phyloP scores from a whole-genome alignment of 2,113 vertebrate species.

The Anguilla japonica region DNA sequence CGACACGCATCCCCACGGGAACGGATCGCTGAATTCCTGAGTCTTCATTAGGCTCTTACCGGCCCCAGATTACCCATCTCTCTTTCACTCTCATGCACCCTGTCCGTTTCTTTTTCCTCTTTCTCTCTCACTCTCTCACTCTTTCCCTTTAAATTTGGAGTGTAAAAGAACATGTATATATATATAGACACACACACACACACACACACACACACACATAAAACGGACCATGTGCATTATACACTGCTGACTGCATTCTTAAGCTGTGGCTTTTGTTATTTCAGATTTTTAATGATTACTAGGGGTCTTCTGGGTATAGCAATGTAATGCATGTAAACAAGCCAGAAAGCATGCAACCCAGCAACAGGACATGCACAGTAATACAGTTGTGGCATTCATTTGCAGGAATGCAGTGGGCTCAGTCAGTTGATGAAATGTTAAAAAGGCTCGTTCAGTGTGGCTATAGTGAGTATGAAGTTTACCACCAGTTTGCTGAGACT shows the following conservation, averaged over 20 bases:
- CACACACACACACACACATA: too few species aligned
- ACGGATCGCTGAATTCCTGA: background rate
- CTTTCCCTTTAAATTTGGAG: background rate
- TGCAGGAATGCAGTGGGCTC: background rate
- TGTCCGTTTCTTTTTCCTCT: background rate
- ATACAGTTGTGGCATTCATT: background rate
- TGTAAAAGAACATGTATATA: too few species aligned
- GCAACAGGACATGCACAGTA: background rate
- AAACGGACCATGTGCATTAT: too few species aligned
- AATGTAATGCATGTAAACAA: background rate
- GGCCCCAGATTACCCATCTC: slow-evolving; percentile 15
- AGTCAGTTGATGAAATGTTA: background rate
- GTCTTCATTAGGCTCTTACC: slow-evolving; percentile 7
- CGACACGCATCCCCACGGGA: background rate
- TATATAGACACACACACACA: too few species aligned
- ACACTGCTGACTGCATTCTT: too few species aligned
- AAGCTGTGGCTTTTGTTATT: too few species aligned
- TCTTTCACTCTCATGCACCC: background rate
- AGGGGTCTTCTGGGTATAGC: too few species aligned
- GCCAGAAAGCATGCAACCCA: background rate
- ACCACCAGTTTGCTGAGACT: background rate
- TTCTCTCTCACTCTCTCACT: background rate
- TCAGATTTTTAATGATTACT: too few species aligned
- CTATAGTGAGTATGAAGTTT: background rate
- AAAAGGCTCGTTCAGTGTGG: background rate